Percentiles rank a stretch among this genome's conserved stretches.
These are phyloP conservation scores for Leptopilina boulardi DNA, from an alignment of 1,140 invertebrate genomes.

Conservation along the genomic window DNA sequence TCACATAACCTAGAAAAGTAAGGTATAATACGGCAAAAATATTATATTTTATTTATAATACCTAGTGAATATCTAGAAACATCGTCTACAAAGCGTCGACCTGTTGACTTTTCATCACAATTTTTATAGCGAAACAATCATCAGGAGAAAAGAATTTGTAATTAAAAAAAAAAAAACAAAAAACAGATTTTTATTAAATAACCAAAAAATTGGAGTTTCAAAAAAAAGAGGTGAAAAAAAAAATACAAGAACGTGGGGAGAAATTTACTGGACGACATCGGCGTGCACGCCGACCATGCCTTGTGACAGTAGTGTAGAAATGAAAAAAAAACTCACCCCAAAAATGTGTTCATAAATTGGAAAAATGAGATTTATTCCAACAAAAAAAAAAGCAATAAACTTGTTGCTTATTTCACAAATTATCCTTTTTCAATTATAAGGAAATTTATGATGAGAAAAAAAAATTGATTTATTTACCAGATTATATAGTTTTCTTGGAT, in stretches of 20 bases:
- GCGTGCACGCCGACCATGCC: conserved; percentile 50
- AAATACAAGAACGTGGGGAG: conserved; percentile 38
- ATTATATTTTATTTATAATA: background rate
- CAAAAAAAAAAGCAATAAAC: background rate
- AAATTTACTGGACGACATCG: conserved; percentile 36
- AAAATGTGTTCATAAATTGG: conserved; percentile 45
- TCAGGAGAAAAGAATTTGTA: background rate
- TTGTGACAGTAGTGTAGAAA: conserved; percentile 49
- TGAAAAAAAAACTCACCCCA: conserved; percentile 44
- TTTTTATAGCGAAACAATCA: background rate
- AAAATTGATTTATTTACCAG: conserved; percentile 41
- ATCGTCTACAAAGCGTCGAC: conserved; percentile 21
- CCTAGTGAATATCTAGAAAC: background rate
- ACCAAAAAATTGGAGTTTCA: background rate
- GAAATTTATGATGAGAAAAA: background rate
- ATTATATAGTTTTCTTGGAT: conserved; percentile 37
- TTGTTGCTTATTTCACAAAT: conserved; percentile 32
- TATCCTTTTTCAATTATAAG: conserved; percentile 26
- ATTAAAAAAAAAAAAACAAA: background rate
- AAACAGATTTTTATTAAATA: background rate
- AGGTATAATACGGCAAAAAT: too few species aligned
- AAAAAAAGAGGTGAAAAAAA: too few species aligned
- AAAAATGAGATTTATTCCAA: conserved; percentile 26
- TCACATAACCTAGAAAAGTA: background rate
- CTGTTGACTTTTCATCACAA: conserved; percentile 1